Evolutionary conservation across 2,888 invertebrate species (phyloP), one percentile per base, ranked within the genome.

Genomic region (Oscheius sp.): DNA sequence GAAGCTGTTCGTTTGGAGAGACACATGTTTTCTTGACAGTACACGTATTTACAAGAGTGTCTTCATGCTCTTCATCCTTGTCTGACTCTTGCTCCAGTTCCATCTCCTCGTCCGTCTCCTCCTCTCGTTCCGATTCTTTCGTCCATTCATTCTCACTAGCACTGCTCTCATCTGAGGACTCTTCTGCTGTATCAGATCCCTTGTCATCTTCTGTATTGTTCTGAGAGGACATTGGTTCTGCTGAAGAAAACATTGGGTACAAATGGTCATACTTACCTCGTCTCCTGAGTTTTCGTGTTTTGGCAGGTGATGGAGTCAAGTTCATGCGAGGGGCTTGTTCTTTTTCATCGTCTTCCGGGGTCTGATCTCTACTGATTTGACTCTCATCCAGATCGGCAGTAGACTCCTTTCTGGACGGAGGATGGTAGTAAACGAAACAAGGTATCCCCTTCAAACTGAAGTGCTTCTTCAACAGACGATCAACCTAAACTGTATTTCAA

Each of bases 371-470:
- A 7, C 4, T 42, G 7, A 42, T 7, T 42, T 42, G 42, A 42
- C 42, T 55, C 21, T 65, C 50, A 3, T 65, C 65, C 33, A 21
- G 9, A 21, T 48, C 48, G 21, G 48, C 32, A 21, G 32, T 13
- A 1, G 21, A 9, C 7, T 21, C 29, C 32, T 32, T 48, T 32
- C 10, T 13, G 32, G 50, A 13, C 21, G 65, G 65, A 21, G 70
- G 51, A 47, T 70, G 51, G 47, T 70, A 70, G 59, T 70, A 70
- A 29, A 70, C 59, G 35, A 59, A 57, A 42, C 58, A 58, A 21
- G 47, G 50, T 21, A 70, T 70, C 9, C 70, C 59, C 37, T 33
- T 58, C 48, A 70, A 21, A 35, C 59, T 70, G 37, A 70, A 70
- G 35, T 70, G 51, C 48, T 70, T 70, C 35, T 70, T 58, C 32